These are phyloP conservation scores for Lepidurus couesii DNA, from an alignment of 1,140 invertebrate species.

Conservation along the genomic window DNA sequence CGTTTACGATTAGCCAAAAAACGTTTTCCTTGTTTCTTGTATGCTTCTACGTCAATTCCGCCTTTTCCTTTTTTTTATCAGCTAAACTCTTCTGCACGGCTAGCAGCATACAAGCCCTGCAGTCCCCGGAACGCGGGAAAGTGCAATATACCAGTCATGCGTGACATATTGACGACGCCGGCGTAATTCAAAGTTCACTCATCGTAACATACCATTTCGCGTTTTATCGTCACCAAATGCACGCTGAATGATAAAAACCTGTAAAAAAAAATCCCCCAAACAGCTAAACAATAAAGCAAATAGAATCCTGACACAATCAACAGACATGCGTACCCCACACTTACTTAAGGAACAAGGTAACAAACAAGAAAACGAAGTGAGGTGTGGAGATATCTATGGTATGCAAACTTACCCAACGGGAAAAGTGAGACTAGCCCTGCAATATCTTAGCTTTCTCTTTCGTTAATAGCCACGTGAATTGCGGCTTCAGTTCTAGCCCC, in stretches of 20 bases:
- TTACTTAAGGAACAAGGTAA: background rate
- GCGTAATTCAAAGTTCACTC: too few relatives aligned
- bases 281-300: too few relatives aligned
- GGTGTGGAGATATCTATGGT: background rate
- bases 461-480: background rate
- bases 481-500: background rate
- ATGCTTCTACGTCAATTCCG: background rate
- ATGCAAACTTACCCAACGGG: background rate
- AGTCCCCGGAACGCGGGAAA: background rate
- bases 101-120: background rate
- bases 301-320: background rate
- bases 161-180: background rate
- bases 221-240: too few relatives aligned
- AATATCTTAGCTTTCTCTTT: constrained; percentile 12
- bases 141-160: constrained; percentile 3
- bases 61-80: background rate
- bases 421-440: background rate
- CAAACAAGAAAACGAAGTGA: background rate
- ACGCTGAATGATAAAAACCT: too few relatives aligned
- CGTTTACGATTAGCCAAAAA: too few relatives aligned
- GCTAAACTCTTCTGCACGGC: background rate
- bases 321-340: background rate
- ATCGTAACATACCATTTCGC: too few relatives aligned
- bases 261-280: too few relatives aligned
- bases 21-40: background rate